Conservation (phyloP, 1,140 invertebrate species). For the Arctopsyche grandis region DNA sequence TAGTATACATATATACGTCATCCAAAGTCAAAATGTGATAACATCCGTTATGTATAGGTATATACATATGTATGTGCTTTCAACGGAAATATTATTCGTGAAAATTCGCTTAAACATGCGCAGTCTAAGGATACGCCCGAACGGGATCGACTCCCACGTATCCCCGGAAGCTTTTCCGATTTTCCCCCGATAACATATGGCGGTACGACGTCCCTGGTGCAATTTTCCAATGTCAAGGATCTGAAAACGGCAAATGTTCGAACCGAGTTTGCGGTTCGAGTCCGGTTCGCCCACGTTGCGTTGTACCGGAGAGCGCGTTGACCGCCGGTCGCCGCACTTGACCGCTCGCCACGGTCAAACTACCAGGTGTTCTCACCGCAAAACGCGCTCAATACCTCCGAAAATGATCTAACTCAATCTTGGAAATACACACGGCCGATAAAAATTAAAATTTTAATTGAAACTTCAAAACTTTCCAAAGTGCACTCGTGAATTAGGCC, state of each 20-base stretch:
- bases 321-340: conserved; percentile 37
- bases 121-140: not conserved
- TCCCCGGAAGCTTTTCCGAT: not conserved
- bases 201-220: not conserved
- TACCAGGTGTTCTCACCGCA: not conserved
- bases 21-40: too few relatives aligned
- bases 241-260: not conserved
- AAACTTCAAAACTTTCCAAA: too few relatives aligned
- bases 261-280: not conserved
- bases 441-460: too few relatives aligned
- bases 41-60: too few relatives aligned
- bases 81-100: not conserved
- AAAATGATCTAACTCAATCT: too few relatives aligned
- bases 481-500: too few relatives aligned
- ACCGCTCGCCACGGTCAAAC: conserved; percentile 36
- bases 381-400: too few relatives aligned
- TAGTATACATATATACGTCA: too few relatives aligned
- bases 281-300: conserved; percentile 32
- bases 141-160: not conserved
- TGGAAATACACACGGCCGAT: too few relatives aligned
- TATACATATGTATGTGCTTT: too few relatives aligned
- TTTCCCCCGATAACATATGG: not conserved
- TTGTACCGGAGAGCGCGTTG: conserved; percentile 20
- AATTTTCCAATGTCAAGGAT: conserved; percentile 13
- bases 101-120: not conserved